Base-by-base conservation (phyloP, 2,888 invertebrate genomes). In the Leistus spinibarbis region DNA sequence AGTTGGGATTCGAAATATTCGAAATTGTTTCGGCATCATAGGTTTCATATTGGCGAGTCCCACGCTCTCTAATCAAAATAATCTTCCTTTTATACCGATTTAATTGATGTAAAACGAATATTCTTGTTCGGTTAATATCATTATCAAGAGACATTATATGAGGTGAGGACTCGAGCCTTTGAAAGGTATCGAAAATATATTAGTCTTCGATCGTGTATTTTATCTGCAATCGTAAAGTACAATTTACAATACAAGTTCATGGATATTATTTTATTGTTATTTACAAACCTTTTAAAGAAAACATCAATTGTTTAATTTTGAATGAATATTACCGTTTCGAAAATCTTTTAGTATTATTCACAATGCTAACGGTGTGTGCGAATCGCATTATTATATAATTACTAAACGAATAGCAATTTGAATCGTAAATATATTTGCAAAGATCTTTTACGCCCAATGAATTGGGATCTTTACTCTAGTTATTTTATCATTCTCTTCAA, bases 81-180 rank as follows among this genome's bases (percentile, higher is more conserved):
- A 24, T 24, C 23, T 24, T 17, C 13, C 24, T 64, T 23, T 17
- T 24, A 16, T 23, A 76, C 73, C 67, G 69, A 76, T 64, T 76
- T 70, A 23, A 40, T 20, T 79, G 79, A 76, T 76, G 78, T 78
- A 78, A 78, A 82, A 80, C 82, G 81, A 82, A 81, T 80, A 81
- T 80, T 78, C 81, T 78, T 81, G 81, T 82, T 81, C 82, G 81
- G 80, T 81, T 81, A 80, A 81, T 80, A 80, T 80, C 79, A 80
- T 79, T 81, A 81, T 80, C 81, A 79, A 74, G 79, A 2, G 40
- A 40, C 40, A 40, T n/a, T n/a, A n/a, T 60, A 60, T 19, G 19
- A 60, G 10, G 60, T 40, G 40, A 40, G 10, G 40, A 40, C 5
- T 40, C 5, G 40, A 40, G 40, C 17, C 20, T 60, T 5, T 19